Percentiles rank a stretch among this genome's conserved stretches.
Evolutionary conservation across 2,888 invertebrate species (phyloP).

Genomic region (Meandrusa payeni): DNA sequence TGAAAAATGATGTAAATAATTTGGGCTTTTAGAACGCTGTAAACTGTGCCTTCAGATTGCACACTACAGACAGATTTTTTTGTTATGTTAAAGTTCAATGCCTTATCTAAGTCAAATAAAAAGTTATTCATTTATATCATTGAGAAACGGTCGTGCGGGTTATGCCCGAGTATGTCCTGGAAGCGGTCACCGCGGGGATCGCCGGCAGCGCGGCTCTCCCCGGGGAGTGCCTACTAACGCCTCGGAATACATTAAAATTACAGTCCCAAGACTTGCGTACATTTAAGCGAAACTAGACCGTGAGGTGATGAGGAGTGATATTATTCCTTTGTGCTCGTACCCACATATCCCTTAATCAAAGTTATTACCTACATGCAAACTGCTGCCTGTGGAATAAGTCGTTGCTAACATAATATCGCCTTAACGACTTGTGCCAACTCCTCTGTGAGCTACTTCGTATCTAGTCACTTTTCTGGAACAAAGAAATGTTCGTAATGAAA

Average conservation of each 20-base stretch:
- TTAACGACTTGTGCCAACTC: slow-evolving; percentile 27
- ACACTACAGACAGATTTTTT: too few relatives aligned
- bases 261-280: slow-evolving; percentile 58
- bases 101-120: too few relatives aligned
- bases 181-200: slow-evolving; percentile 44
- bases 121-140: slow-evolving; percentile 8
- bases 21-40: too few relatives aligned
- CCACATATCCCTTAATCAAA: slow-evolving; percentile 67
- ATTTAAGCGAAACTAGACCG: slow-evolving; percentile 45
- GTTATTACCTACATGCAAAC: slow-evolving; percentile 58
- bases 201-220: slow-evolving; percentile 51
- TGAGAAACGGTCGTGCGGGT: slow-evolving; percentile 9
- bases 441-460: slow-evolving; percentile 4
- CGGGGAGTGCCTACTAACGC: slow-evolving; percentile 54
- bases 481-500: too few relatives aligned
- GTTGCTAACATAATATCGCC: slow-evolving; percentile 30
- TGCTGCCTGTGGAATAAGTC: slow-evolving; percentile 33
- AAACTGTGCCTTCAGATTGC: too few relatives aligned
- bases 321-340: slow-evolving; percentile 69
- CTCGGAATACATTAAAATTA: slow-evolving; percentile 76
- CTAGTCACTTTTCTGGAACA: background rate
- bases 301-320: slow-evolving; percentile 65
- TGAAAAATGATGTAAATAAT: too few relatives aligned
- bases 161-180: slow-evolving; percentile 1
- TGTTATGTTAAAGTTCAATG: too few relatives aligned